Conservation (phyloP, 2,888 invertebrate genomes). For the Mantis religiosa region DNA sequence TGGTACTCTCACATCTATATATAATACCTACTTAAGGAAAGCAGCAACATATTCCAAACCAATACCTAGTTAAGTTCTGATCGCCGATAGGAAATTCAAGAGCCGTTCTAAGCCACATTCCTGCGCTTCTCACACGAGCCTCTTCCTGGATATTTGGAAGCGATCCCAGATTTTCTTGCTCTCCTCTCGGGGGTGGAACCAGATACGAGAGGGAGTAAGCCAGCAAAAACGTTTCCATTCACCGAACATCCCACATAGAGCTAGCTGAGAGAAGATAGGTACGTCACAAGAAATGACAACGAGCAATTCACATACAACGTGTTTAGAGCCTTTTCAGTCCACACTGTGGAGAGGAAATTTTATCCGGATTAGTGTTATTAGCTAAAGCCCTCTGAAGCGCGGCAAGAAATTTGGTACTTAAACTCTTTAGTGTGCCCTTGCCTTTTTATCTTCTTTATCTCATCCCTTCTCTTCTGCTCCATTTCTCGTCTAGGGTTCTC, state of each 20-base stretch:
- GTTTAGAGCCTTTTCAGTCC: not conserved
- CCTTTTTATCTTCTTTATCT: not conserved
- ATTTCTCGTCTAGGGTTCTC: too few relatives aligned
- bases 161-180: constrained; percentile 15
- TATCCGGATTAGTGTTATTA: not conserved
- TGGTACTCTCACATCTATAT: too few relatives aligned
- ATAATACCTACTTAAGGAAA: not conserved
- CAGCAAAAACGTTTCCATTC: not conserved
- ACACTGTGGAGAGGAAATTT: not conserved
- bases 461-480: not conserved
- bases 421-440: not conserved
- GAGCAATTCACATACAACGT: not conserved
- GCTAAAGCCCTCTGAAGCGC: not conserved
- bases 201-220: not conserved
- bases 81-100: not conserved
- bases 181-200: not conserved
- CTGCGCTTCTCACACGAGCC: not conserved
- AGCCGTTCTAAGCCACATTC: too few relatives aligned
- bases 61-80: not conserved
- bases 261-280: not conserved
- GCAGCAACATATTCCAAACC: not conserved
- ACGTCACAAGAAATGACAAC: not conserved
- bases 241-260: not conserved
- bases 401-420: not conserved
- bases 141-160: constrained; percentile 8